These are phyloP conservation scores for Sturnira hondurensis DNA, from an alignment of 2,113 vertebrate genomes.

Conservation along the genomic window DNA sequence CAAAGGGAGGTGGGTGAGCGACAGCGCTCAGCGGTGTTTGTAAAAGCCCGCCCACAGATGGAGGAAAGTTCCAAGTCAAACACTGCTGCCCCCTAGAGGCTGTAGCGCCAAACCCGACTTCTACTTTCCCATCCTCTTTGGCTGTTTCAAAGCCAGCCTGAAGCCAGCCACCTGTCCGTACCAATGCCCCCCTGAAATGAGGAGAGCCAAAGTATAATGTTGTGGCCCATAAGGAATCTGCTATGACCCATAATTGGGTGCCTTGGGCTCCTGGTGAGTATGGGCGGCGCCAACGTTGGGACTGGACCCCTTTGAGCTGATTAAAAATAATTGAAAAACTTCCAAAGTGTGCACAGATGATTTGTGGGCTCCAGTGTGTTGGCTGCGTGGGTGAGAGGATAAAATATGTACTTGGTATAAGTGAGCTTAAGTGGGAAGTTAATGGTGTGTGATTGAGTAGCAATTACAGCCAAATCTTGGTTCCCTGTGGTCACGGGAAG, in stretches of 20 bases:
- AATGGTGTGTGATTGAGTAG: slow-evolving; percentile 63
- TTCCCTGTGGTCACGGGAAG: slow-evolving; percentile 27
- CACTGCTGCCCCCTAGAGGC: neutral
- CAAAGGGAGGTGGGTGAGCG: neutral
- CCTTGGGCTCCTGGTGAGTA: neutral
- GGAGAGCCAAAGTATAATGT: neutral
- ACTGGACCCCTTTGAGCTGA: neutral
- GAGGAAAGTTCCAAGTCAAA: neutral
- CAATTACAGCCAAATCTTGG: slow-evolving; percentile 58
- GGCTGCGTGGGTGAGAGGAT: slow-evolving; percentile 38
- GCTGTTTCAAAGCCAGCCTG: neutral
- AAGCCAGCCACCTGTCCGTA: neutral
- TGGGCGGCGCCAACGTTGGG: neutral
- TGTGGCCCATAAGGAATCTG: neutral
- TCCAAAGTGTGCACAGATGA: slow-evolving; percentile 47
- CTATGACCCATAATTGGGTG: neutral
- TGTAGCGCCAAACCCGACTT: neutral
- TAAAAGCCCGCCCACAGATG: neutral
- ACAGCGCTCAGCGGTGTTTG: neutral
- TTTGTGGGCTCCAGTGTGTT: slow-evolving; percentile 55
- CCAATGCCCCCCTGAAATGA: neutral
- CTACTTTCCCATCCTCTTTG: neutral
- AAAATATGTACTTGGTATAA: slow-evolving; percentile 58
- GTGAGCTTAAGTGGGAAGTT: slow-evolving; percentile 61
- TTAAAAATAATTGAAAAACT: slow-evolving; percentile 46